These are phyloP conservation scores for Geococcyx californianus DNA, from an alignment of 2,113 vertebrate species.

Conservation along the genomic window DNA sequence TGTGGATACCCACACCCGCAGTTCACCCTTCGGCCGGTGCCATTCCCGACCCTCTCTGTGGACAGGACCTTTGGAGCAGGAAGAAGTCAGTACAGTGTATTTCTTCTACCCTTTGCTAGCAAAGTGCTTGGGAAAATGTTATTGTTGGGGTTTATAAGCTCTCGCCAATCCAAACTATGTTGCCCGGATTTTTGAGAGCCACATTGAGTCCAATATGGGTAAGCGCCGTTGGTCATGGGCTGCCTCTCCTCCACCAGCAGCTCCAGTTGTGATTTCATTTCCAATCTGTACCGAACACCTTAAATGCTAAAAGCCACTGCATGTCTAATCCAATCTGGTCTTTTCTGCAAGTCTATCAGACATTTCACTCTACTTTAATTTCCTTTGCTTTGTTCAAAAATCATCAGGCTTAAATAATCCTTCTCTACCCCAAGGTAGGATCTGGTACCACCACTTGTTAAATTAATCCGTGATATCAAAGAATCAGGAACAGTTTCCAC, in stretches of 20 bases:
- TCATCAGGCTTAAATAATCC: too few relatives aligned
- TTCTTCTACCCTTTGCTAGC: not conserved
- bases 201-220: too few relatives aligned
- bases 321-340: not conserved
- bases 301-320: not conserved
- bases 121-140: not conserved
- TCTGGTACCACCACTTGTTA: not conserved
- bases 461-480: not conserved
- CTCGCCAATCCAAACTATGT: not conserved
- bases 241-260: not conserved
- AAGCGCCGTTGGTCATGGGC: not conserved
- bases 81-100: conserved; percentile 65
- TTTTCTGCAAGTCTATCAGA: not conserved
- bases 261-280: not conserved
- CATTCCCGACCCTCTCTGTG: conserved; percentile 88
- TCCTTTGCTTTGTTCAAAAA: not conserved
- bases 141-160: not conserved
- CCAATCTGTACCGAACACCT: not conserved
- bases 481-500: too few relatives aligned
- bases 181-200: not conserved
- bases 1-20: conserved; percentile 89
- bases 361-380: not conserved
- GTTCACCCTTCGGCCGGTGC: conserved; percentile 90
- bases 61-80: conserved; percentile 86
- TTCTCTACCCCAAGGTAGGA: not conserved